Evolutionary conservation across 1,140 invertebrate genomes (phyloP), one percentile per base, ranked within the genome.

Genomic region (Heliconius hewitsoni): DNA sequence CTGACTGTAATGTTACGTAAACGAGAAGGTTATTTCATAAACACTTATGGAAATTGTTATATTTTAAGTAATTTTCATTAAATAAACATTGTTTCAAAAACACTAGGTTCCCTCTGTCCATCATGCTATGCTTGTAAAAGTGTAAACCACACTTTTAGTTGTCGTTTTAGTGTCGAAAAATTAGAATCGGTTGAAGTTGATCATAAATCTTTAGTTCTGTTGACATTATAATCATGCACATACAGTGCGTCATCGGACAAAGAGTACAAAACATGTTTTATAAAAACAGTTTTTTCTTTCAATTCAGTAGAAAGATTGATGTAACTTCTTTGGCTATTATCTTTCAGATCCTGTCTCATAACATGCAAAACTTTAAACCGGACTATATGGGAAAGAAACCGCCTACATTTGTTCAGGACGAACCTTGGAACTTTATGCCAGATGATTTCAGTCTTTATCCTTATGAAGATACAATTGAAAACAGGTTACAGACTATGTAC

Each of bases 401-500:
- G 3, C 85, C 88, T 1, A 70, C 85, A 3, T 79, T 80, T 9
- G 16, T 81, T 11, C 42, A 84, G 6, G 85, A 89, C 1, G 89
- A 88, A 34, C 79, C 81, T 13, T 88, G 83, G 86, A 76, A 73
- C 55, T n/a, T 82, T 2, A 11, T 85, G 13, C n/a, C 81, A 71
- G 82, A 77, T 55, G 87, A 89, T 19, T 85, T 80, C 16, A 86
- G 81, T 55, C 80, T 86, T 23, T 86, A 86, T 37, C 79, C 82
- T 0, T 71, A 81, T 42, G 85, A 89, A 0, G 87, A 91, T 76
- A 85, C 70, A 23, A 19, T 83, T 42, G 84, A 87, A 57, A 88
- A 87, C 74, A 80, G 82, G 50, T 27, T 86, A 50, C 84, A 83
- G 52, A 27, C 55, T 23, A 30, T 66, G 60, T 66, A 66, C 60